Base-by-base conservation (phyloP, 92 coral and sea anemone genomes). In the Parazoanthus atlanticus region DNA sequence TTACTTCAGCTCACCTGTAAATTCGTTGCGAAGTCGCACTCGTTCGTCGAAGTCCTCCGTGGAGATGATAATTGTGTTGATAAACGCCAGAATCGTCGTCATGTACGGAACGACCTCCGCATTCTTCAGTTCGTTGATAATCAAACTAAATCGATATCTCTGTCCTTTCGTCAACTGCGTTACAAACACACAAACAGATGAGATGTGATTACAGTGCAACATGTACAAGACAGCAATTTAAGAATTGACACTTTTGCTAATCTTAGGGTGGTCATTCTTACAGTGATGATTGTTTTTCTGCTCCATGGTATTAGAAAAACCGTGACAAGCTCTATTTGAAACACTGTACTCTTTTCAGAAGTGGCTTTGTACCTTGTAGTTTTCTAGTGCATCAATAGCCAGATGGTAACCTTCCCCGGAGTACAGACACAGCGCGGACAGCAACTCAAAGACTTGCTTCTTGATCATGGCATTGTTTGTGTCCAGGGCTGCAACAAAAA, bases 391-490 rank as follows among this genome's bases (percentile, higher is more conserved):
- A 61, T 97, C 99, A 32, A 97, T 92, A 0, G 99, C 99, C 88
- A 97, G 89, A 40, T 94, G 92, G 75, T 97, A 96, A 52, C 99
- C 99, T 87, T 94, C 92, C 76, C 90, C 94, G 8, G 99, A 97
- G 86, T 97, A 97, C 58, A 97, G 89, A 86, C 99, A 97, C 81
- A 97, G 88, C 0, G 99, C 99, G 17, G 99, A 97, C 8, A 97
- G 91, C 32, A 97, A 94, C 79, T 97, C 99, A 74, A 97, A 95
- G 9, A 97, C 99, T 90, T 97, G 99, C 80, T 97, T 97, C 81
- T 97, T 97, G 61, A 97, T 94, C 99, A 97, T 97, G 25, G 98
- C 93, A 85, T 97, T 97, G 85, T 94, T 93, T 5, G 99, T 97
- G 89, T 97, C 99, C 78, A 97, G 92, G 78, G 99, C 99, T 97